phyloP scores from a whole-genome alignment of 2,888 invertebrate species.

The Galerucella calmariensis region DNA sequence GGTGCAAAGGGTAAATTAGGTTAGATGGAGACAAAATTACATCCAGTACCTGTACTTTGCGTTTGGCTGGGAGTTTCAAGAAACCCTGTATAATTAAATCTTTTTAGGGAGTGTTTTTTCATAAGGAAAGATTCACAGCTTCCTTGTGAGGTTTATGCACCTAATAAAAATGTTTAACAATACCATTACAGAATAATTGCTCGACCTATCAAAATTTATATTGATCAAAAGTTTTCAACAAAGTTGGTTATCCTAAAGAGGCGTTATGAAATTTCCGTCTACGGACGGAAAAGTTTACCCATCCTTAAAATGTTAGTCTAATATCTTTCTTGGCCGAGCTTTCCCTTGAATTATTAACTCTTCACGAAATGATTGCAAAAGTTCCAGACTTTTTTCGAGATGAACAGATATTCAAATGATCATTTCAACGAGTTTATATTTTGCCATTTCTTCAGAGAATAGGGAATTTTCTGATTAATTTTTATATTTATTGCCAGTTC shows the following conservation, averaged over 20 bases:
- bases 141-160: background rate
- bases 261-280: background rate
- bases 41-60: no score
- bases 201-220: background rate
- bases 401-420: slow-evolving; percentile 36
- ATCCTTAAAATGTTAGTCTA: slow-evolving; percentile 17
- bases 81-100: no score
- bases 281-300: slow-evolving; percentile 5
- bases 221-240: background rate
- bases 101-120: no score
- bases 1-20: no score
- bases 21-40: no score
- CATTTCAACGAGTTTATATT: slow-evolving; percentile 26
- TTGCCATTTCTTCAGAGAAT: slow-evolving; percentile 10
- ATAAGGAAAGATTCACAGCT: background rate
- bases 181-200: background rate
- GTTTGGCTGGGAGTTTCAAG: no score
- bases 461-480: slow-evolving; percentile 25
- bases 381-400: slow-evolving; percentile 32
- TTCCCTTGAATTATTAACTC: slow-evolving; percentile 33
- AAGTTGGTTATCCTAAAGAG: background rate
- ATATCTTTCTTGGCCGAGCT: slow-evolving; percentile 14
- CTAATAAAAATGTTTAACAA: background rate
- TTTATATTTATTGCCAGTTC: slow-evolving; percentile 20
- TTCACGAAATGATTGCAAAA: slow-evolving; percentile 34